Percentiles rank a stretch among this genome's conserved stretches.
Evolutionary conservation across 2,888 invertebrate genomes (phyloP).

Genomic region (Orthosia gracilis): DNA sequence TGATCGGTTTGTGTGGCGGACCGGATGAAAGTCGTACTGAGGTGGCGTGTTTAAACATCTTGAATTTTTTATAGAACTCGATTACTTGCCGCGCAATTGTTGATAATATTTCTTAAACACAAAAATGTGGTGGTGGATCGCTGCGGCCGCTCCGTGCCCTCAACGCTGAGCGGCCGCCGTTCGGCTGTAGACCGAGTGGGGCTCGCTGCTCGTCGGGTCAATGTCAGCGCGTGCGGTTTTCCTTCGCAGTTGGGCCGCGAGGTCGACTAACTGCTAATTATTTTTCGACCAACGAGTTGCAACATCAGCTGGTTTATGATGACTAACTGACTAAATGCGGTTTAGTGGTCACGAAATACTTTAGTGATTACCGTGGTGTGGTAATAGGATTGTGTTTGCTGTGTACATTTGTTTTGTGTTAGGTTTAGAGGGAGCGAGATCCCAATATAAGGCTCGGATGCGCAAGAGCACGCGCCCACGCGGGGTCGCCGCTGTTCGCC

Average conservation of each 20-base stretch:
- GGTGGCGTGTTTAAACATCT: constrained; percentile 71
- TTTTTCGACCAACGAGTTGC: constrained; percentile 84
- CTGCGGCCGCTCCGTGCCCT: not conserved
- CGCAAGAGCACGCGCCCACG: constrained; percentile 85
- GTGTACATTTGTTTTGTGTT: constrained; percentile 63
- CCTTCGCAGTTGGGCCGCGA: constrained; percentile 77
- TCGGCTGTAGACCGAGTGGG: constrained; percentile 52
- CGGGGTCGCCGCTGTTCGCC: constrained; percentile 75
- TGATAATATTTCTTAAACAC: constrained; percentile 63
- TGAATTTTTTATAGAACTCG: constrained; percentile 67
- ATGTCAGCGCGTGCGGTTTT: constrained; percentile 85
- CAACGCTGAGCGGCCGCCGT: constrained; percentile 3
- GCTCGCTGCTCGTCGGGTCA: constrained; percentile 74
- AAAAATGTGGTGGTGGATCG: constrained; percentile 53
- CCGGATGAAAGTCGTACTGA: constrained; percentile 72
- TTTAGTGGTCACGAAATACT: constrained; percentile 79
- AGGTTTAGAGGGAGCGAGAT: constrained; percentile 56
- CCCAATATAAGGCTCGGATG: constrained; percentile 65
- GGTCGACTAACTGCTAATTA: constrained; percentile 88
- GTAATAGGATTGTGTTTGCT: constrained; percentile 64
- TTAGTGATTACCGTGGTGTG: constrained; percentile 71
- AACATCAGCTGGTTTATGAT: constrained; percentile 79
- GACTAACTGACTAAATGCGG: constrained; percentile 80
- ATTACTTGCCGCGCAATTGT: constrained; percentile 64
- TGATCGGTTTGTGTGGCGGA: constrained; percentile 74